Percentiles rank a stretch among this genome's conserved stretches.
These are phyloP conservation scores for Misgurnus anguillicaudatus DNA, from an alignment of 2,113 vertebrate species.

Conservation along the genomic window DNA sequence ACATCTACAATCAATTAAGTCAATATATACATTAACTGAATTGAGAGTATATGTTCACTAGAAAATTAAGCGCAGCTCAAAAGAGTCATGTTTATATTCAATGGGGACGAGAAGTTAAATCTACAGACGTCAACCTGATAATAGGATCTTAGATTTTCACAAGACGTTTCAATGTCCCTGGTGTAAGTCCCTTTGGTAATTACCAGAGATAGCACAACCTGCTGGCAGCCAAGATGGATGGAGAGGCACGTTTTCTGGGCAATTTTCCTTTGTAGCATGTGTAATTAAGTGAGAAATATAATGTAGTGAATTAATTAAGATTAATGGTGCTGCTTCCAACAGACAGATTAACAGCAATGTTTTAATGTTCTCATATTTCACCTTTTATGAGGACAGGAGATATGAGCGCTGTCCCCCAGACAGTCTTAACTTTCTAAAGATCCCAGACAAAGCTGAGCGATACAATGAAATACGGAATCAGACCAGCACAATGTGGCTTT, in stretches of 20 bases:
- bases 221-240: conserved; percentile 70
- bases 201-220: conserved; percentile 64
- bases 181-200: conserved; percentile 70
- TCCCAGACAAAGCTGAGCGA: not conserved
- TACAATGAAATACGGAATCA: not conserved
- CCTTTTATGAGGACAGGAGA: conserved; percentile 56
- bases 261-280: conserved; percentile 76
- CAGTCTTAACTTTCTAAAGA: conserved; percentile 32
- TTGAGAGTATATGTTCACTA: not conserved
- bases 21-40: not conserved
- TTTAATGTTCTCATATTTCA: conserved; percentile 70
- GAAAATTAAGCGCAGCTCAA: conserved; percentile 3
- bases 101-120: conserved; percentile 16
- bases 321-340: conserved; percentile 72
- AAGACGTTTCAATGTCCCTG: conserved; percentile 53
- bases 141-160: conserved; percentile 41
- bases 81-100: not conserved
- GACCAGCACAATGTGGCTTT: not conserved
- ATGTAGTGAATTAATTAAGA: conserved; percentile 76
- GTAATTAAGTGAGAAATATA: conserved; percentile 77
- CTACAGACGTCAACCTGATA: conserved; percentile 29
- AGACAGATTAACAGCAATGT: conserved; percentile 72
- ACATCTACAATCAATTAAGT: not conserved
- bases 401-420: conserved; percentile 41
- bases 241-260: conserved; percentile 70